These are phyloP conservation scores for Aporophyla nigra DNA, from an alignment of 2,888 invertebrate genomes.

Conservation along the genomic window DNA sequence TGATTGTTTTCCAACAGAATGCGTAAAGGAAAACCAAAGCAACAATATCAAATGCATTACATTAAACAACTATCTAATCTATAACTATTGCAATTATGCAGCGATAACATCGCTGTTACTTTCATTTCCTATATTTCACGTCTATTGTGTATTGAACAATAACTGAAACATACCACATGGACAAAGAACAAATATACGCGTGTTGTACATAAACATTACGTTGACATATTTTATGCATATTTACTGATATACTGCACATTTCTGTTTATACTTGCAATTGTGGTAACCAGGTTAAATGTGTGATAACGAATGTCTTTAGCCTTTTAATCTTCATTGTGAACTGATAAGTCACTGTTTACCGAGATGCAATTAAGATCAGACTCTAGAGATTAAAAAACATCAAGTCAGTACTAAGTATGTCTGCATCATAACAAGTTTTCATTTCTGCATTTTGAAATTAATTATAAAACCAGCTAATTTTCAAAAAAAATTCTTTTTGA, in stretches of 20 bases:
- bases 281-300: conserved; percentile 16
- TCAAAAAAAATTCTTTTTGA: not conserved
- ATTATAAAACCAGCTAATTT: not conserved
- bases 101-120: conserved; percentile 42
- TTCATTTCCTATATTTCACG: conserved; percentile 54
- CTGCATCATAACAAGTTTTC: not conserved
- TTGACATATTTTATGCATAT: conserved; percentile 8
- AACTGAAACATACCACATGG: conserved; percentile 27
- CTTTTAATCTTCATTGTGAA: conserved; percentile 17
- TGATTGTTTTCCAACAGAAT: not conserved
- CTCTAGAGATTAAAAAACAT: conserved; percentile 17
- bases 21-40: not conserved
- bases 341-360: conserved; percentile 12
- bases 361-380: conserved; percentile 26
- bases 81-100: conserved; percentile 41
- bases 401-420: not conserved
- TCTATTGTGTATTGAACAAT: conserved; percentile 53
- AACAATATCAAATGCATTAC: conserved; percentile 23
- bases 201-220: conserved; percentile 1
- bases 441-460: not conserved
- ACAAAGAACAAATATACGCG: conserved; percentile 21
- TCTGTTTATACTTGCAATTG: not conserved
- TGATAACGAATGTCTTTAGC: conserved; percentile 12
- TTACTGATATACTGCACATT: conserved; percentile 8
- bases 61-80: conserved; percentile 27